Evolutionary conservation across 2,113 vertebrate genomes (phyloP), one percentile per base, ranked within the genome.

Genomic region (Dryoscopus gambensis): DNA sequence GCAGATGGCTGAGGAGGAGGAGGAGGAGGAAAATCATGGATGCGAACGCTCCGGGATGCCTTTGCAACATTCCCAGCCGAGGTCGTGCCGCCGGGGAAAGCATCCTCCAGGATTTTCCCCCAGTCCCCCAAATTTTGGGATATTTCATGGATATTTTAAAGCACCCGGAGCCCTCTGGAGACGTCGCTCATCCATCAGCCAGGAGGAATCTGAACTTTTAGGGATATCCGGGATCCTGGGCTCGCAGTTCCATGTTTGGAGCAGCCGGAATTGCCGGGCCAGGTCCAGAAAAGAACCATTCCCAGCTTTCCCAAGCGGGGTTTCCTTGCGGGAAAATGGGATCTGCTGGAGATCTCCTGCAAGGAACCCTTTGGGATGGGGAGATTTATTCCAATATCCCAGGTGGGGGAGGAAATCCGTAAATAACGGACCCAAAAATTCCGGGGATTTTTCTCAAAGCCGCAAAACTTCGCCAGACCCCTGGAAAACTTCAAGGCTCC

Each of bases 1-100:
- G 88, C 94, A 95, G 94, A 96, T 93, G 94, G 96, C 40, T 89
- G 86, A 89, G 75, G 73, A 91, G 88, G 53, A 55, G 53, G 75
- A 78, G 84, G 77, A 96, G 69, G 82, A 92, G 39, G n/a, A n/a
- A 94, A 92, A 20, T 25, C 56, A 13, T 5, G 65, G 65, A 87
- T 89, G 77, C 69, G 55, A 89, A 95, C 33, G 53, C 76, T 91
- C 59, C 20, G 18, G 81, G 64, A 91, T 53, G 77, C 69, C 92
- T 93, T 81, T 84, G 84, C 73, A 31, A 7, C n/a, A 67, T 89
- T 93, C 71, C 44, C 75, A 14, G 7, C 33, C 76, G 47, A 77
- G 73, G 81, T 42, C 5, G 7, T 11, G 59, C 73, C 13, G 22
- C 68, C 49, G 81, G 69, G 50, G 55, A 53, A 91, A 81, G 19